Conservation (phyloP, 2,797 vertebrate species). For the Ptychadena robeensis region DNA sequence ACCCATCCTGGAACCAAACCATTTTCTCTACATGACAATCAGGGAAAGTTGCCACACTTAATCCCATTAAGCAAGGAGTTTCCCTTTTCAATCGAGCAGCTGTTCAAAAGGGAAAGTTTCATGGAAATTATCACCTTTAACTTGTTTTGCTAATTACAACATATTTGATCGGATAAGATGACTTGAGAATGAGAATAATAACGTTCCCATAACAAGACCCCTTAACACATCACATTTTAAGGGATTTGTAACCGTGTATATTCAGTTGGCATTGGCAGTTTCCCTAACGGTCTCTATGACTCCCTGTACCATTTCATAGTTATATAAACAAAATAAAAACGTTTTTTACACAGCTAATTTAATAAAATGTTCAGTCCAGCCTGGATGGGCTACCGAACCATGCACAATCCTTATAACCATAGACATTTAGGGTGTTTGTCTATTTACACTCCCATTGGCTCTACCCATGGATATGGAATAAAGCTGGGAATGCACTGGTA, state of each 20-base stretch:
- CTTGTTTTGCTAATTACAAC: slow-evolving; percentile 25
- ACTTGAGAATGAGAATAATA: background rate
- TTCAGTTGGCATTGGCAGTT: background rate
- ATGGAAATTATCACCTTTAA: slow-evolving; percentile 35
- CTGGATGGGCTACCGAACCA: too few species aligned
- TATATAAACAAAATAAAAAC: too few species aligned
- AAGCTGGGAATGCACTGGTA: too few species aligned
- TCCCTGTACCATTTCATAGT: too few species aligned
- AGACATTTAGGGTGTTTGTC: too few species aligned
- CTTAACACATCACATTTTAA: background rate
- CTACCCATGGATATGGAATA: too few species aligned
- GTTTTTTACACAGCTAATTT: too few species aligned
- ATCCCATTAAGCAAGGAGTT: slow-evolving; percentile 40
- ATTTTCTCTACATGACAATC: slow-evolving; percentile 9
- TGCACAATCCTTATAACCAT: too few species aligned
- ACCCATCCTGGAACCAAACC: slow-evolving; percentile 5
- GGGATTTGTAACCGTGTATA: background rate
- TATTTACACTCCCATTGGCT: too few species aligned
- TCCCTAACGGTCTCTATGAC: background rate
- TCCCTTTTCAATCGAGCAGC: slow-evolving; percentile 33
- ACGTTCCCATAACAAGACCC: background rate
- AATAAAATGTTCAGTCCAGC: too few species aligned
- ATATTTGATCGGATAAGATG: background rate
- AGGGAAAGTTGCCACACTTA: slow-evolving; percentile 23
- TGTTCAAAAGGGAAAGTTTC: slow-evolving; percentile 31